phyloP scores from a whole-genome alignment of 2,888 invertebrate genomes.

The Holacanthella duospinosa region DNA sequence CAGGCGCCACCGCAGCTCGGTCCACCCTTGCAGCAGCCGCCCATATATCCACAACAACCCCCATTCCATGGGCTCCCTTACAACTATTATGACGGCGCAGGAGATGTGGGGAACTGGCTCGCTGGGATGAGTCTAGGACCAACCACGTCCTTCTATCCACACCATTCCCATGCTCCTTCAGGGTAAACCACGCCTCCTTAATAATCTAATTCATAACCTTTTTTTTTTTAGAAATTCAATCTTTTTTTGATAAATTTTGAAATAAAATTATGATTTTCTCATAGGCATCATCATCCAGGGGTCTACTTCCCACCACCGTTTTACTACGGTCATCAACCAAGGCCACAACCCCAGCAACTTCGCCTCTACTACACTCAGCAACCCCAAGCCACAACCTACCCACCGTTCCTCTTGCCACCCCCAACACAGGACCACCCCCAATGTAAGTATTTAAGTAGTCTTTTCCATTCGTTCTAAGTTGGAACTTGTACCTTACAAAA shows the following conservation, averaged over 20 bases:
- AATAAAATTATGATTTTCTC: neutral
- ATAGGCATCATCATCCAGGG: neutral
- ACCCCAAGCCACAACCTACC: neutral
- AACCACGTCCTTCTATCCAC: neutral
- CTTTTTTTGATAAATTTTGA: no score
- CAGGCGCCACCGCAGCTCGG: neutral
- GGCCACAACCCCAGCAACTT: neutral
- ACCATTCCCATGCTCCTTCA: neutral
- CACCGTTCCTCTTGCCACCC: neutral
- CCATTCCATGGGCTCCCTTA: neutral
- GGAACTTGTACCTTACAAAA: no score
- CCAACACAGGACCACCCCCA: neutral
- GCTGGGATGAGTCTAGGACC: neutral
- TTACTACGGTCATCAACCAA: slow-evolving; percentile 3
- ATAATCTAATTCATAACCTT: neutral
- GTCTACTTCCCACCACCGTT: neutral
- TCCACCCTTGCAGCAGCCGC: neutral
- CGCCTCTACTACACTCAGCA: neutral
- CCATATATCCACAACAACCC: neutral
- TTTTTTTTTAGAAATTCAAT: neutral
- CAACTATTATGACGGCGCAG: neutral
- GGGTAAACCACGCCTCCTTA: neutral
- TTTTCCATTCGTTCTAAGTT: no score
- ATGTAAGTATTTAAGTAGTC: no score
- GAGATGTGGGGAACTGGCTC: neutral